These are phyloP conservation scores for Sarcophaga carnaria DNA, from an alignment of 2,888 invertebrate genomes.

Conservation along the genomic window DNA sequence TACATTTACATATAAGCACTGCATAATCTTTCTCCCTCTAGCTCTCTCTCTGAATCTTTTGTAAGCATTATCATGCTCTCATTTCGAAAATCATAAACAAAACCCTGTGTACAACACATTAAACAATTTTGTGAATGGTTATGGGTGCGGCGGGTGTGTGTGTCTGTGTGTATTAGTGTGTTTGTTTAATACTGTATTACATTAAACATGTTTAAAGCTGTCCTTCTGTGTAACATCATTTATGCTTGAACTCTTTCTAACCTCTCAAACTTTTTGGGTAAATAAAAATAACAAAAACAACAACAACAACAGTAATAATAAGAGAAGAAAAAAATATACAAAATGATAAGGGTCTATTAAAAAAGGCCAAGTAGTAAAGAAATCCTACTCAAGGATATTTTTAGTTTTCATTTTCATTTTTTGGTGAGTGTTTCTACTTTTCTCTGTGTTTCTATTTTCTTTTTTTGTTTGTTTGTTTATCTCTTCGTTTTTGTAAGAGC, in stretches of 20 bases:
- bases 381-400: constrained; percentile 41
- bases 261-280: not conserved
- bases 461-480: not conserved
- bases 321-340: not conserved
- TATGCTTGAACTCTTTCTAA: no score
- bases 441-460: constrained; percentile 12
- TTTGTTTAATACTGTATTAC: no score
- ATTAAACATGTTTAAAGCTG: no score
- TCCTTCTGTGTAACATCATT: no score
- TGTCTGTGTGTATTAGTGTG: no score
- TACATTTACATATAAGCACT: no score
- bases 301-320: not conserved
- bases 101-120: not conserved
- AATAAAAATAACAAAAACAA: not conserved
- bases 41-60: not conserved
- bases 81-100: not conserved
- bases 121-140: not conserved
- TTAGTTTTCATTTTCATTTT: constrained; percentile 6
- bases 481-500: not conserved
- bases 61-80: not conserved
- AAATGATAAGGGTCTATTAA: constrained; percentile 59
- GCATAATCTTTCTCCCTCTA: not conserved
- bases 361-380: constrained; percentile 41
- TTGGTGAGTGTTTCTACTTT: not conserved
- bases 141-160: no score